Conservation (phyloP, 2,113 vertebrate genomes). For the Pygoscelis antarcticus region DNA sequence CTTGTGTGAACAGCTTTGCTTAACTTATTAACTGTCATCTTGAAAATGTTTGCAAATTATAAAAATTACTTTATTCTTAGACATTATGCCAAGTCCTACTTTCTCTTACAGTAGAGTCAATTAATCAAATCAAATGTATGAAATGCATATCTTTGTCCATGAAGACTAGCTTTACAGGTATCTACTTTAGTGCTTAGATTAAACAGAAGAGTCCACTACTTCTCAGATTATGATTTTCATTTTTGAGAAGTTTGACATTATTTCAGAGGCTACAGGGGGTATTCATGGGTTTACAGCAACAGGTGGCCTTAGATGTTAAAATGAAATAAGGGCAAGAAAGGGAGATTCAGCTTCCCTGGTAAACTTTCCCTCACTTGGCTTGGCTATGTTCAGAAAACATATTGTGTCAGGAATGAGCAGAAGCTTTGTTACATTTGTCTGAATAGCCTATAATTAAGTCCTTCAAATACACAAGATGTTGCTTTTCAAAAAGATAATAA, state of each 20-base stretch:
- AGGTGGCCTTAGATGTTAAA: background rate
- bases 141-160: background rate
- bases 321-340: background rate
- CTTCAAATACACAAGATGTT: background rate
- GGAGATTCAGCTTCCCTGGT: background rate
- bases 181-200: background rate
- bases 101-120: background rate
- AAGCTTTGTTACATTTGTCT: background rate
- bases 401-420: background rate
- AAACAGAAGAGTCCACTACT: background rate
- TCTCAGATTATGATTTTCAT: background rate
- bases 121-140: background rate
- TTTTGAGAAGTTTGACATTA: background rate
- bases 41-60: background rate
- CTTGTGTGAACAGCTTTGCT: background rate
- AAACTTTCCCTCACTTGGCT: background rate
- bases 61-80: background rate
- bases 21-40: background rate
- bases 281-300: background rate
- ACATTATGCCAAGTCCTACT: background rate
- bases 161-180: background rate
- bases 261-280: background rate
- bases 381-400: background rate
- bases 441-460: background rate
- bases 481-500: background rate